These are phyloP conservation scores for Eubucco bourcierii DNA, from an alignment of 2,113 vertebrate species.

Conservation along the genomic window DNA sequence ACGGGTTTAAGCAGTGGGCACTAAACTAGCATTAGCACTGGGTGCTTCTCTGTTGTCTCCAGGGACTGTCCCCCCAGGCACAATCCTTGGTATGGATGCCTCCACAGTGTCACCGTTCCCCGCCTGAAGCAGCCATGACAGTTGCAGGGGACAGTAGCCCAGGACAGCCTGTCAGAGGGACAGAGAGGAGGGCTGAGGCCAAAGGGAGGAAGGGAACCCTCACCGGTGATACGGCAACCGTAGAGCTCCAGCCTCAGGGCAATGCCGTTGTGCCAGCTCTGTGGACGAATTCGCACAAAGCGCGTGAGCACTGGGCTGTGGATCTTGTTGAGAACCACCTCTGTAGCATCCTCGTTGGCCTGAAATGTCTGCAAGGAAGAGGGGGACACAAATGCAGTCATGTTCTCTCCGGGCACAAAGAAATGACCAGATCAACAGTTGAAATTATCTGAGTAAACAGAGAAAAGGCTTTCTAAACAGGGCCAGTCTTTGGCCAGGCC, in stretches of 20 bases:
- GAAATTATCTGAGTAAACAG: not conserved
- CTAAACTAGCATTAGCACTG: not conserved
- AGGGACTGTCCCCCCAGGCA: accelerated
- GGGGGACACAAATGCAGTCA: not conserved
- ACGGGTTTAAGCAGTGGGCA: not conserved
- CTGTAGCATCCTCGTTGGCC: slow-evolving; percentile 88
- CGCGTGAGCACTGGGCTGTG: slow-evolving; percentile 90
- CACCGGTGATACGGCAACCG: slow-evolving; percentile 95
- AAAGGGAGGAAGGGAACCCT: not conserved
- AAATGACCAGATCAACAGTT: not conserved
- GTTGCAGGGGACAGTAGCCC: not conserved
- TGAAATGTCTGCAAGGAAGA: slow-evolving; percentile 84
- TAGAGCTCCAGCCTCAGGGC: slow-evolving; percentile 94
- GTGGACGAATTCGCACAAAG: slow-evolving; percentile 91
- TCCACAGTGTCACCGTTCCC: not conserved
- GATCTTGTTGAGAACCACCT: slow-evolving; percentile 94
- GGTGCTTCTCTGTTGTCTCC: not conserved
- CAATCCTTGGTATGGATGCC: not conserved
- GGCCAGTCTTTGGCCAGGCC: not conserved
- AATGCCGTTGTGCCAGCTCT: slow-evolving; percentile 91
- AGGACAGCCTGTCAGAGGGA: not conserved
- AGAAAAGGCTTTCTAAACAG: not conserved
- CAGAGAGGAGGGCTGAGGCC: not conserved
- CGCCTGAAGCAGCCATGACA: not conserved
- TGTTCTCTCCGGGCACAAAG: not conserved